These are phyloP conservation scores for Metalampra italica DNA, from an alignment of 2,888 invertebrate genomes.

Conservation along the genomic window DNA sequence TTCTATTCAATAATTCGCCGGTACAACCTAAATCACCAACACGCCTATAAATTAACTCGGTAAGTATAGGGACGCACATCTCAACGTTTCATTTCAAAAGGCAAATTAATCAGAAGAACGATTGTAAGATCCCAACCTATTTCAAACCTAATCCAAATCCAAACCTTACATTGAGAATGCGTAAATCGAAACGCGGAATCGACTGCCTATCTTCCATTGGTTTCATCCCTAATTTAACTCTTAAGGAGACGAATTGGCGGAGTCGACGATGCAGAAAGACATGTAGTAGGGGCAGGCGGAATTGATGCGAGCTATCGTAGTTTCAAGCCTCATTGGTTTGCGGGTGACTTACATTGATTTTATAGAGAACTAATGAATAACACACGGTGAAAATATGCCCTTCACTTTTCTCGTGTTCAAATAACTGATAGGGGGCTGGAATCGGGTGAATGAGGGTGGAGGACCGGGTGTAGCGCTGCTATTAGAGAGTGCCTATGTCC, in stretches of 20 bases:
- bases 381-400: background rate
- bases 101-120: constrained; percentile 8
- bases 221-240: constrained; percentile 71
- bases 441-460: too few relatives aligned
- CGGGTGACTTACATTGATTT: constrained; percentile 37
- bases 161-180: constrained; percentile 17
- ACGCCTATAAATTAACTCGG: background rate
- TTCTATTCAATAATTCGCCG: too few relatives aligned
- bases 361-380: constrained; percentile 14
- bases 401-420: too few relatives aligned
- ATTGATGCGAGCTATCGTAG: constrained; percentile 48
- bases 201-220: constrained; percentile 48
- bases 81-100: background rate
- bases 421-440: too few relatives aligned
- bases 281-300: constrained; percentile 48
- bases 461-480: too few relatives aligned
- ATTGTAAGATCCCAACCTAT: constrained; percentile 8
- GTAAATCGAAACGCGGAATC: constrained; percentile 47
- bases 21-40: too few relatives aligned
- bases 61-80: background rate
- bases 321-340: constrained; percentile 50
- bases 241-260: constrained; percentile 60
- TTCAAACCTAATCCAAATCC: constrained; percentile 20
- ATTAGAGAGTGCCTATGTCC: too few relatives aligned
- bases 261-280: constrained; percentile 57